A percentile compares a stretch with the other conserved stretches of the same genome.
Conservation (phyloP, 2,797 vertebrate genomes). For the Somateria mollissima region DNA sequence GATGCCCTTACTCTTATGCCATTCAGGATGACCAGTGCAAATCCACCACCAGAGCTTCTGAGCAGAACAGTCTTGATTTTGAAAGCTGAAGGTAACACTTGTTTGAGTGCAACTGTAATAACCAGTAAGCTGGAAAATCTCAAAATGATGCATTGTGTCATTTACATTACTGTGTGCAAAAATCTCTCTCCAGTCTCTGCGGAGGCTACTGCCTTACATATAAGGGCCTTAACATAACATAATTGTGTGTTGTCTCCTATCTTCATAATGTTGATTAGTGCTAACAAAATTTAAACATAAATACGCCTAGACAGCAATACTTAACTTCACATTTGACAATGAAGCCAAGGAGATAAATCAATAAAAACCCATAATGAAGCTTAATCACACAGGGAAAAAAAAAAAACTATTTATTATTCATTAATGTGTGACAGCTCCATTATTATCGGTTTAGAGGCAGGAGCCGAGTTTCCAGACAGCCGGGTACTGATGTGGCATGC, state of each 20-base stretch:
- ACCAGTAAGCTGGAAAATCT: not conserved
- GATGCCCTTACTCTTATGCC: not conserved
- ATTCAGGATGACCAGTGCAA: not conserved
- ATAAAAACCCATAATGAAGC: slow-evolving; percentile 46
- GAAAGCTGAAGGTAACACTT: not conserved
- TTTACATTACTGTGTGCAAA: not conserved
- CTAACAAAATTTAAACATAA: slow-evolving; percentile 49
- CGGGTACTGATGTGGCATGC: slow-evolving; percentile 30
- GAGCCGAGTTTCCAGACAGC: slow-evolving; percentile 41
- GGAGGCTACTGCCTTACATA: not conserved
- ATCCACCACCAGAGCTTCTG: not conserved
- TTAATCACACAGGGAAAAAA: slow-evolving; percentile 37
- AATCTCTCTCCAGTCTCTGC: not conserved
- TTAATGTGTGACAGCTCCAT: slow-evolving; percentile 62
- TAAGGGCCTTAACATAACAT: not conserved
- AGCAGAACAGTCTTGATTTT: not conserved
- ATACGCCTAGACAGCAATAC: not conserved
- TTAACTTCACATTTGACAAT: slow-evolving; percentile 50
- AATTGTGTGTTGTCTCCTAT: slow-evolving; percentile 26
- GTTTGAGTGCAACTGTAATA: not conserved
- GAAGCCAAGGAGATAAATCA: slow-evolving; percentile 50
- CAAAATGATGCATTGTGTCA: not conserved
- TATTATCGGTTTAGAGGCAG: slow-evolving; percentile 50
- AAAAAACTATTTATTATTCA: slow-evolving; percentile 56
- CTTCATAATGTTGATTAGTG: slow-evolving; percentile 45